phyloP scores from a whole-genome alignment of 2,113 vertebrate genomes.

The Indri indri region DNA sequence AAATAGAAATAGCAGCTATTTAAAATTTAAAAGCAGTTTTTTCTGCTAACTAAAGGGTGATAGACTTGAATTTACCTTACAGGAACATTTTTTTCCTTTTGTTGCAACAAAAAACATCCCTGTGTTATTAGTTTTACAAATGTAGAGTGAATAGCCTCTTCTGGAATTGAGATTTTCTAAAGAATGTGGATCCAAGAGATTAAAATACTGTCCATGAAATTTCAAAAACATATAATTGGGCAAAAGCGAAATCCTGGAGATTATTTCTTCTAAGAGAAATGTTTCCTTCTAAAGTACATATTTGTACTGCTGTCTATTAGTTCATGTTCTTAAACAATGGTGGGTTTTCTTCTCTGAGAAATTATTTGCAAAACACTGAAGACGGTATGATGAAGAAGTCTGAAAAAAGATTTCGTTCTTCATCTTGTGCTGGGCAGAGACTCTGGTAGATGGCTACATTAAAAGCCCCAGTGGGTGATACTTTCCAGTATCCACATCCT shows the following conservation, averaged over 20 bases:
- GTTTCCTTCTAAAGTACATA: neutral
- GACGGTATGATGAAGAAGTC: neutral
- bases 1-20: neutral
- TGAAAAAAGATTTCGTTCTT: neutral
- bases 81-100: neutral
- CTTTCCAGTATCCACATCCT: neutral
- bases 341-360: neutral
- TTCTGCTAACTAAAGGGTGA: neutral
- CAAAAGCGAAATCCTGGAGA: neutral
- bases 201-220: neutral
- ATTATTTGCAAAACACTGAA: neutral
- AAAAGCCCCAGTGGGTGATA: neutral
- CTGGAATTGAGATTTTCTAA: neutral
- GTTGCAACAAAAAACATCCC: neutral
- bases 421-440: neutral
- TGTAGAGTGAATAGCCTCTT: neutral
- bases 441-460: neutral
- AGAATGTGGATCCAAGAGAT: neutral
- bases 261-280: neutral
- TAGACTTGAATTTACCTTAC: neutral
- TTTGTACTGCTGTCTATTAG: neutral
- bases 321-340: neutral
- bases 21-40: neutral
- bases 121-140: neutral
- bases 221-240: neutral